Base-by-base conservation (phyloP, 2,888 invertebrate genomes). In the Norana najaformis region DNA sequence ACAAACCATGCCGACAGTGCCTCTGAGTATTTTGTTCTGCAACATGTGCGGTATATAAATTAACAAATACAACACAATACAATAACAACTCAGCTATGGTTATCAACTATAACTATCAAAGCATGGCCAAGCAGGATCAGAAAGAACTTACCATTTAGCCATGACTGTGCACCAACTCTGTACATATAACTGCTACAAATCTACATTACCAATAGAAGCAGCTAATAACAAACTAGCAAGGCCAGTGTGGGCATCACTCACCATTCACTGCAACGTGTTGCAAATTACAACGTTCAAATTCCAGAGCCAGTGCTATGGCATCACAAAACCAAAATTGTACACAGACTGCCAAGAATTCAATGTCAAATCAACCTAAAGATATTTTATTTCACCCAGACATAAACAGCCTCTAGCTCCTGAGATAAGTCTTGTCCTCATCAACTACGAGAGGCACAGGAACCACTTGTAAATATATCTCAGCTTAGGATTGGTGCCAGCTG, bases 221-320 rank as follows among this genome's bases (percentile, higher is more conserved):
- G 69, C 30, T 69, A n/a, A 69, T 30, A 69, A n/a, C 30, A 69
- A 30, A 23, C 41, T 20, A 53, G 11, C 30, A 53, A 53, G 23
- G n/a, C 69, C 69, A 69, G 69, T n/a, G n/a, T 8, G 11, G n/a
- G 11, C 69, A 69, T 69, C 69, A 69, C 69, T 69, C 69, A n/a
- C n/a, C 69, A n/a, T 69, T 69, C 69, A n/a, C 69, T n/a, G 69
- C 69, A 69, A 69, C 69, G n/a, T n/a, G 69, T 53, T 69, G 69
- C n/a, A 69, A n/a, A n/a, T n/a, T 69, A n/a, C 69, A 69, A 69
- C n/a, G 69, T 69, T 69, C 69, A 69, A 69, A 69, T n/a, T 69
- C 69, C 69, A n/a, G 8, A 30, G 30, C 0, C 69, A 69, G 69
- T n/a, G 11, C 69, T 30, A n/a, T n/a, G 69, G 69, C 69, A n/a